These are phyloP conservation scores for Drosophila leonis DNA, from an alignment of 2,888 invertebrate genomes.

Conservation along the genomic window DNA sequence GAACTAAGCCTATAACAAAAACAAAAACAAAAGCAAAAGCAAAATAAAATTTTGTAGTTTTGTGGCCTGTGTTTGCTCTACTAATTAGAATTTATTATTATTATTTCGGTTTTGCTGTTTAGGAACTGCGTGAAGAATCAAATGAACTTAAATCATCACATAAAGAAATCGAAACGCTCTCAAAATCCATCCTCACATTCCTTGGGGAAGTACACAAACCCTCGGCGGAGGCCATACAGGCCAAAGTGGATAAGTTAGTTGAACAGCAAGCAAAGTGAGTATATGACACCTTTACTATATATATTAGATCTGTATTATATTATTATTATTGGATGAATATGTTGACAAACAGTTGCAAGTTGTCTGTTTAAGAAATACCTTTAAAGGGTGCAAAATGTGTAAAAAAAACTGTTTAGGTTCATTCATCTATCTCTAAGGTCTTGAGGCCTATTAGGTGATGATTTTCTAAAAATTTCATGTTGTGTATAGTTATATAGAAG, in stretches of 20 bases:
- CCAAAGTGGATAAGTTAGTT: constrained; percentile 89
- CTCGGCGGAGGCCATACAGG: constrained; percentile 89
- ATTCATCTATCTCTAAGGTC: not conserved
- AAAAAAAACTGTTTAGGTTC: not conserved
- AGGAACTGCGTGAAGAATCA: constrained; percentile 92
- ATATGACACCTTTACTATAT: constrained; percentile 10
- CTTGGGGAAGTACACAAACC: constrained; percentile 89
- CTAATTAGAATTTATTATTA: constrained; percentile 31
- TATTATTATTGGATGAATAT: not conserved
- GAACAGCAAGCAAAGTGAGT: constrained; percentile 89
- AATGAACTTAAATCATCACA: constrained; percentile 89
- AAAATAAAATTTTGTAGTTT: constrained; percentile 5
- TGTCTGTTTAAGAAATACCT: not conserved
- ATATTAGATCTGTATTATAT: not conserved
- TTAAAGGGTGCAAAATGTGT: not conserved
- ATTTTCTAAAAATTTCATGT: too few species aligned
- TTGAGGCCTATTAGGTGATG: too few species aligned
- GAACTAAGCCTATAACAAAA: constrained; percentile 11
- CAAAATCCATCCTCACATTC: constrained; percentile 90
- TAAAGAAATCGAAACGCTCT: constrained; percentile 89
- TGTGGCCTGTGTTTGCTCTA: constrained; percentile 6
- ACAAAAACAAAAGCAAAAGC: not conserved
- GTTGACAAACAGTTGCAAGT: not conserved
- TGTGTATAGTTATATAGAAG: too few species aligned
- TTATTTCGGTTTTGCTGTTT: constrained; percentile 34